Conservation (phyloP, 1,140 invertebrate genomes). For the Drosophila mayri region DNA sequence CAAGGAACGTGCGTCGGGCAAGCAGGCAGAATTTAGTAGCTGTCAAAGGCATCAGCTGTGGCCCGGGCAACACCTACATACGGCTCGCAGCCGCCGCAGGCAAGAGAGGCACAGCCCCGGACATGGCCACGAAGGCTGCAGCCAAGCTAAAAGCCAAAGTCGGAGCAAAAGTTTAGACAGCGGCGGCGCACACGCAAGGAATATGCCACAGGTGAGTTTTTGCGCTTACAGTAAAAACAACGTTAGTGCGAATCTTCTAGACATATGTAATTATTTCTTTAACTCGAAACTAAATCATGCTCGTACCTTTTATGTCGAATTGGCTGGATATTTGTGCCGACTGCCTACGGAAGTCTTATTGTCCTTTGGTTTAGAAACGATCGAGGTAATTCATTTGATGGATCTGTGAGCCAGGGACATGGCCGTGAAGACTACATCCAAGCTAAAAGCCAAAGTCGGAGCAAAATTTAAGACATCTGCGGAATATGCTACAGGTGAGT, state of each 20-base stretch:
- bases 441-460: slow-evolving; percentile 15
- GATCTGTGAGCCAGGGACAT: neutral
- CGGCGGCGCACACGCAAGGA: slow-evolving; percentile 62
- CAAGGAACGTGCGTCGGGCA: slow-evolving; percentile 74
- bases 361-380: too few relatives aligned
- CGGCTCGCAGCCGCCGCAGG: neutral
- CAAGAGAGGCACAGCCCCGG: slow-evolving; percentile 1
- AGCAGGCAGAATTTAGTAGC: slow-evolving; percentile 74
- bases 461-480: slow-evolving; percentile 25
- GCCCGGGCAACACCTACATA: slow-evolving; percentile 76
- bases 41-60: slow-evolving; percentile 81
- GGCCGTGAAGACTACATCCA: slow-evolving; percentile 1
- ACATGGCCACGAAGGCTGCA: slow-evolving; percentile 5
- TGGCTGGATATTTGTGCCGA: too few relatives aligned
- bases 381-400: too few relatives aligned
- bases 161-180: slow-evolving; percentile 31
- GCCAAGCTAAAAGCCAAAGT: slow-evolving; percentile 16
- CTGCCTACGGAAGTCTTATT: too few relatives aligned
- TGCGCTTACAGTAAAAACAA: slow-evolving; percentile 5
- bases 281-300: too few relatives aligned
- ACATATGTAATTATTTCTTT: too few relatives aligned
- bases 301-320: too few relatives aligned
- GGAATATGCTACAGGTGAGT: slow-evolving; percentile 58
- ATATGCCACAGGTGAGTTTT: slow-evolving; percentile 55
- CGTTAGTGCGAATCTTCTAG: too few relatives aligned